Conservation (phyloP, 2,113 vertebrate species). For the Caloenas nicobarica region DNA sequence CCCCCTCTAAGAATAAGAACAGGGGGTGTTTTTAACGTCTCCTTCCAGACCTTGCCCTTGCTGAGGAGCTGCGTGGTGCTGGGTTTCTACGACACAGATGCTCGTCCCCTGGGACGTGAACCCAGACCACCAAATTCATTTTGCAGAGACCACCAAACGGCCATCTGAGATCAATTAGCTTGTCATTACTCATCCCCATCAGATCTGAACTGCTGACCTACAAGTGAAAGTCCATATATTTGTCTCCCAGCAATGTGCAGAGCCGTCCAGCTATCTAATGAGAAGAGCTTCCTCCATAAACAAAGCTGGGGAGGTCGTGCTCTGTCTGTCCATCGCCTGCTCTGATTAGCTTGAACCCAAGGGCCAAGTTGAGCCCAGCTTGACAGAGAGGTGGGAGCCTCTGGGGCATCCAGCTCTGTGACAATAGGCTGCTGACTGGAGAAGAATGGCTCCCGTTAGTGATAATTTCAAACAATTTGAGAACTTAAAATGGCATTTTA, state of each 20-base stretch:
- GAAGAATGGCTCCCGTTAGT: background rate
- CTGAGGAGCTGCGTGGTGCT: background rate
- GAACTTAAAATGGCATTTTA: background rate
- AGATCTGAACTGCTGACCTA: constrained; percentile 46
- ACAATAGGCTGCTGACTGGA: background rate
- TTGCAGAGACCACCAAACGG: constrained; percentile 24
- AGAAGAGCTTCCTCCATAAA: background rate
- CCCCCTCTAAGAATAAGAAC: background rate
- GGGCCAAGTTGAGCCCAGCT: background rate
- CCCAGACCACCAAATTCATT: constrained; percentile 43
- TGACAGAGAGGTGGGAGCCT: background rate
- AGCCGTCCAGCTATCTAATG: background rate
- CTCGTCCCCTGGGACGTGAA: background rate
- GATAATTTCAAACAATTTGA: background rate
- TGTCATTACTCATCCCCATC: constrained; percentile 53
- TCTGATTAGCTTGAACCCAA: constrained; percentile 16
- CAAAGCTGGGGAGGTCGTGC: background rate
- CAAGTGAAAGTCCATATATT: constrained; percentile 9
- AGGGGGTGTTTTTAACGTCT: background rate
- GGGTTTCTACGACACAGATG: background rate
- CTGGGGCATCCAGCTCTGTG: background rate
- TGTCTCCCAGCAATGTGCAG: constrained; percentile 3
- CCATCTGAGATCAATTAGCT: constrained; percentile 59
- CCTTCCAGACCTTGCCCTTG: background rate
- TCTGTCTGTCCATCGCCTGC: background rate